Percentiles rank a stretch among this genome's conserved stretches.
These are phyloP conservation scores for Melanotaenia maccullochi DNA, from an alignment of 2,797 vertebrate genomes.

Conservation along the genomic window DNA sequence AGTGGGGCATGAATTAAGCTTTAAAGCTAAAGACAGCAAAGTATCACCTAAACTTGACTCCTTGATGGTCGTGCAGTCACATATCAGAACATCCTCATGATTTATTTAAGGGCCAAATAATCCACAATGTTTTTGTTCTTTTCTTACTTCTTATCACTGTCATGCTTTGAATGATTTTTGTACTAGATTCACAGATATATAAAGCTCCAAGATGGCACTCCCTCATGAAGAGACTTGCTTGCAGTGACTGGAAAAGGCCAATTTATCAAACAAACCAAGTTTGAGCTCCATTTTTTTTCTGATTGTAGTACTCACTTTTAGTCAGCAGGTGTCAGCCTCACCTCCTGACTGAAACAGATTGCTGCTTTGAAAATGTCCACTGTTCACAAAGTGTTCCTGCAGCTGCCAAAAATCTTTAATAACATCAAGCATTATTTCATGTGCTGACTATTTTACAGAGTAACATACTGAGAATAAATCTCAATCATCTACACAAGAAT, in stretches of 20 bases:
- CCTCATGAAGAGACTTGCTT: background rate
- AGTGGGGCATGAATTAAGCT: background rate
- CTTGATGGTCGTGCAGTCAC: no score
- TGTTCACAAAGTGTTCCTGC: no score
- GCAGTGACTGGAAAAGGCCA: no score
- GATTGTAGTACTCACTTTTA: conserved; percentile 27
- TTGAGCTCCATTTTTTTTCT: no score
- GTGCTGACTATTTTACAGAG: background rate
- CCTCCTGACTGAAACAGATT: background rate
- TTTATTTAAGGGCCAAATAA: background rate
- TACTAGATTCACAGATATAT: no score
- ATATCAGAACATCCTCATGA: background rate
- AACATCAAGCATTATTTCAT: background rate
- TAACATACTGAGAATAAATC: background rate
- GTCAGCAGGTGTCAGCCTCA: conserved; percentile 59
- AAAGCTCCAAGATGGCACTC: background rate
- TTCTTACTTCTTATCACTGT: no score
- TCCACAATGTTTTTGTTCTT: background rate
- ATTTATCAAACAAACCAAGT: no score
- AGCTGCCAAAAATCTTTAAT: no score
- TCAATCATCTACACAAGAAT: background rate
- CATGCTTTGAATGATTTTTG: no score
- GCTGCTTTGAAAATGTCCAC: no score
- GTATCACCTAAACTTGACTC: background rate
- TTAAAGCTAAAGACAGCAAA: conserved; percentile 11